Evolutionary conservation across 2,797 vertebrate genomes (phyloP).

Genomic region (Thripadectes ignobilis): DNA sequence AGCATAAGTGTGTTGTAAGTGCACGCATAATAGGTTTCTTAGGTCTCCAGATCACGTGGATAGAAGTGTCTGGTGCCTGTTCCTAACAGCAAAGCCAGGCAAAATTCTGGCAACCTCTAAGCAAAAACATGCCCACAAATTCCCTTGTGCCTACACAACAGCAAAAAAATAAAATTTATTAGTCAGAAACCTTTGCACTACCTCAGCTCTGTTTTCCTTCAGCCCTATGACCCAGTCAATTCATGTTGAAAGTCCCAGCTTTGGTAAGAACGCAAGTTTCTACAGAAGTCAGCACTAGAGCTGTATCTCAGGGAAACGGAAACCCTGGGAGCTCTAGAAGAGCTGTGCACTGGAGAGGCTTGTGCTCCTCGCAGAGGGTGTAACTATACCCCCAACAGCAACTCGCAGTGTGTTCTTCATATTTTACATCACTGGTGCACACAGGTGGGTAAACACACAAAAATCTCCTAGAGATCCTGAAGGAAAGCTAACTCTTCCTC

Average conservation of each 20-base stretch:
- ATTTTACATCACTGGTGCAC: background rate
- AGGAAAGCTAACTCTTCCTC: background rate
- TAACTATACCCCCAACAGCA: background rate
- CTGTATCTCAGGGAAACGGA: background rate
- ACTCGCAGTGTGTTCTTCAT: background rate
- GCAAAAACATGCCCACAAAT: background rate
- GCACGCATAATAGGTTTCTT: background rate
- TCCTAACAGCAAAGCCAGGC: background rate
- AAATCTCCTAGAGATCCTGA: background rate
- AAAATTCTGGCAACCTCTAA: background rate
- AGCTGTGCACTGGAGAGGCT: background rate
- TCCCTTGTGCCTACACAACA: background rate
- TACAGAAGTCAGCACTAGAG: background rate
- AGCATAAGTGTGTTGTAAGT: background rate
- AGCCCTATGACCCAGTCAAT: background rate
- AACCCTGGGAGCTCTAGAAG: background rate
- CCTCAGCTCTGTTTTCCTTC: background rate
- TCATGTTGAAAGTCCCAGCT: background rate
- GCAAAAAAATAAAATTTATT: background rate
- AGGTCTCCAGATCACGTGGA: background rate
- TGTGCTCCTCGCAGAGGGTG: fast-evolving
- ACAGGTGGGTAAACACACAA: background rate
- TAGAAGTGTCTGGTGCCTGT: background rate
- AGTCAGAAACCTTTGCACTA: background rate
- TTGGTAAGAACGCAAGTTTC: background rate